Evolutionary conservation across 2,888 invertebrate species (phyloP), one percentile per base, ranked within the genome.

Genomic region (Agrotis segetum): DNA sequence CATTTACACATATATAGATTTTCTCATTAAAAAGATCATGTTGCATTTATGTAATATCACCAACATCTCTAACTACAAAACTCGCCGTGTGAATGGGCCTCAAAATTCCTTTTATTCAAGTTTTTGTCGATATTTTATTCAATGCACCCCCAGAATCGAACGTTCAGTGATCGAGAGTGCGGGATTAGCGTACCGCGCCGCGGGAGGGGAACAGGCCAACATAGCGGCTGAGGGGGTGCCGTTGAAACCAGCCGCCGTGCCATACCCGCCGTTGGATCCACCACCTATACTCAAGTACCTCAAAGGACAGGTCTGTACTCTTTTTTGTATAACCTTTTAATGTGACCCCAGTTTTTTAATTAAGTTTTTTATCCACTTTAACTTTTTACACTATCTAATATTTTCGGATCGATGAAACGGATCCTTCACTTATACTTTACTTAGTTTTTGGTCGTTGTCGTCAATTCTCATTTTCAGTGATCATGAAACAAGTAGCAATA

Each of bases 161-260:
- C 91, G 95, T 0, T 94, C 96, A 11, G 94, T 95, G 64, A 90
- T 96, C 74, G 96, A 96, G 77, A 95, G 93, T 21, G 96, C 92
- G 0, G 96, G 96, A 0, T 79, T 95, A 0, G 95, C 95, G 14
- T 95, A 93, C 81, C 89, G 94, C 5, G 94, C 96, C 3, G 94
- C 95, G 13, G 94, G 93, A 0, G 95, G 92, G 0, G 94, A 95
- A 60, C 90, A 90, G 40, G 72, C 83, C 76, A 58, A 72, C 83
- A 1, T 91, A 84, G n/a, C 70, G 79, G 1, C 90, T 88, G 53
- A 80, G 29, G 82, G 82, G 13, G 21, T 89, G 86, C 6, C 83
- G 73, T 64, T 84, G 3, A 87, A 85, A 16, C 91, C 93, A 0
- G 89, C 89, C 7, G 88, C 91, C 0, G 85, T 94, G 71, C 94